Evolutionary conservation across 2,797 vertebrate genomes (phyloP), one percentile per base, ranked within the genome.

Genomic region (Sebastes matsubarae): DNA sequence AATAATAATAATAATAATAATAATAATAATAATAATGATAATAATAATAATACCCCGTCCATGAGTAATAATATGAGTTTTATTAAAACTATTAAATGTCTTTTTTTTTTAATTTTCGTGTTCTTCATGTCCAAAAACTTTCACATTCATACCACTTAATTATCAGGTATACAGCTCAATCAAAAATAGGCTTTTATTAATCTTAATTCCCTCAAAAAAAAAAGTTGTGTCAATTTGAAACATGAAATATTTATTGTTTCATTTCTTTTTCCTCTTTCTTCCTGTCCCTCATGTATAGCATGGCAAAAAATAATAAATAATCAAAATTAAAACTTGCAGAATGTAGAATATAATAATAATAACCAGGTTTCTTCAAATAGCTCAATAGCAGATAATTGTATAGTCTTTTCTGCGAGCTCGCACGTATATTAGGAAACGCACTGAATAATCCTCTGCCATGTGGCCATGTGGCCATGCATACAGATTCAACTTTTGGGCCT

Each of bases 401-500:
- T 68, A 69, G 74, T 80, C 50, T 79, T 64, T 55, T 29, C 34
- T 74, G 54, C 24, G 65, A 76, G 75, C 65, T 79, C 18, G 16
- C 55, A 50, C 69, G 25, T 86, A 79, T 42, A 85, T 83, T 42
- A 84, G 52, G 70, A 80, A 75, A 82, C 69, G 70, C 74, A 71
- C 50, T 63, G 74, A 87, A 66, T 79, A 81, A 84, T 83, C 84
- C 74, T 25, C 71, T 57, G 36, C 27, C 73, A 54, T 85, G 75
- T 72, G 36, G 36, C 36, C 36, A 13, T 38, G 36, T 5, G 12
- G 36, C 11, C 72, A 30, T 65, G 81, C 71, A 87, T 84, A 69
- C 83, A 88, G 78, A 81, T 82, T 78, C 52, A 75, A 81, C 71
- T 73, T 79, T 72, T 65, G 32, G 81, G 83, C 60, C 81, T 76